phyloP scores from a whole-genome alignment of 2,113 vertebrate genomes.

The Tragelaphus strepsiceros region DNA sequence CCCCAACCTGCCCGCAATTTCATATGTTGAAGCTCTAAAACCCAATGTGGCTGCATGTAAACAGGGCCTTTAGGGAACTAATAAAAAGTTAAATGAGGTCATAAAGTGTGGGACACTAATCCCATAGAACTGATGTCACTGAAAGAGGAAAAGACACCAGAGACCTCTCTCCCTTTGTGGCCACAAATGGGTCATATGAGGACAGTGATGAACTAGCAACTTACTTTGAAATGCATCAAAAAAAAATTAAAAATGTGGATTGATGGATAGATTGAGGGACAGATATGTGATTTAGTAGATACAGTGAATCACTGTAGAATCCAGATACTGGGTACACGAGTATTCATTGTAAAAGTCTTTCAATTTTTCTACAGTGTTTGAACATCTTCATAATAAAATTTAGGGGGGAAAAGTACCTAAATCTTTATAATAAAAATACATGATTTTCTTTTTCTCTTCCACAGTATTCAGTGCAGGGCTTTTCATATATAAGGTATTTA shows the following conservation, averaged over 20 bases:
- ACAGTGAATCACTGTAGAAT: neutral
- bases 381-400: slow-evolving; percentile 31
- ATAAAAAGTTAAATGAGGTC: neutral
- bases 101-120: neutral
- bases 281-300: neutral
- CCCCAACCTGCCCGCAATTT: neutral
- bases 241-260: neutral
- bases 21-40: neutral
- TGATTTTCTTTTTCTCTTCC: neutral
- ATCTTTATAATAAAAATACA: neutral
- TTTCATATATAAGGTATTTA: neutral
- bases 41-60: neutral
- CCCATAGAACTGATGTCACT: neutral
- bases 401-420: neutral
- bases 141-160: neutral
- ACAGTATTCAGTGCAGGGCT: neutral
- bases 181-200: neutral
- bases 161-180: neutral
- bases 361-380: neutral
- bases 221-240: neutral
- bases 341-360: neutral
- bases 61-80: neutral
- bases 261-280: neutral
- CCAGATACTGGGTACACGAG: neutral
- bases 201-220: neutral